Percentiles rank a stretch among this genome's conserved stretches.
phyloP scores from a whole-genome alignment of 2,888 invertebrate species.

The Brenthis ino region DNA sequence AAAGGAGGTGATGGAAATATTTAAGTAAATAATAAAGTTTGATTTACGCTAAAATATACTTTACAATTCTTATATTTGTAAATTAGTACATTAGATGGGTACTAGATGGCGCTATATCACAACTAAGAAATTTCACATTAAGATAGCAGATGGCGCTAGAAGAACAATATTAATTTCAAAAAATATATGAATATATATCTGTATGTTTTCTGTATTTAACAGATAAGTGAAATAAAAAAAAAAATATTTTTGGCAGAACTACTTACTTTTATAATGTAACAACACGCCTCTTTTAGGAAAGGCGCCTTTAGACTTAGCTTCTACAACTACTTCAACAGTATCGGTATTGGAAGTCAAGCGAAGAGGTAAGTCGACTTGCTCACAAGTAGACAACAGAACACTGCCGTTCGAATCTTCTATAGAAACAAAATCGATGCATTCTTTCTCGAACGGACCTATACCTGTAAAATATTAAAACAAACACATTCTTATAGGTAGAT shows the following conservation, averaged over 20 bases:
- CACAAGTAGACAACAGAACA: slow-evolving; percentile 76
- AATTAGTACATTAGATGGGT: background rate
- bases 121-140: background rate
- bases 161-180: background rate
- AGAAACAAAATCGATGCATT: slow-evolving; percentile 79
- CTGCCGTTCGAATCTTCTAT: slow-evolving; percentile 76
- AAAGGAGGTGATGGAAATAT: too few relatives aligned
- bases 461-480: slow-evolving; percentile 50
- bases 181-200: background rate
- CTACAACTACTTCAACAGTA: slow-evolving; percentile 71
- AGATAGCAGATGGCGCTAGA: slow-evolving; percentile 43
- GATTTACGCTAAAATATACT: too few relatives aligned
- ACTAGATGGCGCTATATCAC: slow-evolving; percentile 32
- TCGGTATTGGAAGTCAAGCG: slow-evolving; percentile 74
- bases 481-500: too few relatives aligned
- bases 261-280: slow-evolving; percentile 84
- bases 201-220: background rate
- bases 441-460: slow-evolving; percentile 73
- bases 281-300: slow-evolving; percentile 85
- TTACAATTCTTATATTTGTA: too few relatives aligned
- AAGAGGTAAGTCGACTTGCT: slow-evolving; percentile 78
- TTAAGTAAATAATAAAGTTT: too few relatives aligned
- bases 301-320: slow-evolving; percentile 74
- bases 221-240: background rate
- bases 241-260: background rate